Evolutionary conservation across 2,113 vertebrate species (phyloP).

Genomic region (Tricholaema leucomelas): DNA sequence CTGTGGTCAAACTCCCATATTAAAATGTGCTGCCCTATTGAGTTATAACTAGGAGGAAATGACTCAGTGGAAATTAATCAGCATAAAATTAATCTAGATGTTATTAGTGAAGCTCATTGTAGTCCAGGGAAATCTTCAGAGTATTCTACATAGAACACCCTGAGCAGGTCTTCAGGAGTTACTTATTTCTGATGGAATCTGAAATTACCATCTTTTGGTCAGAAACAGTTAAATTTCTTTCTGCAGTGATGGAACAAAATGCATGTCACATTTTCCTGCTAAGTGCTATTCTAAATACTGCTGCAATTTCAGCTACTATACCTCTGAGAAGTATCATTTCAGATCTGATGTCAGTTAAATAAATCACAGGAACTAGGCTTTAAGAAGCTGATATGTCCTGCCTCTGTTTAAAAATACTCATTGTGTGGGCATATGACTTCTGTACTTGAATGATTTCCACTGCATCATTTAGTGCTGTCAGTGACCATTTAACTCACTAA

Average conservation of each 20-base stretch:
- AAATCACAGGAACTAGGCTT: neutral
- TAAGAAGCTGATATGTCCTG: neutral
- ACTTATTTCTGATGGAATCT: constrained; percentile 13
- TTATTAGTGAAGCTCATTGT: constrained; percentile 16
- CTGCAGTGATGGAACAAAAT: neutral
- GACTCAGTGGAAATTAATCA: constrained; percentile 23
- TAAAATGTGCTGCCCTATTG: neutral
- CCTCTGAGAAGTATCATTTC: neutral
- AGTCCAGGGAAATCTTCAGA: neutral
- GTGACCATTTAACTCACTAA: constrained; percentile 41
- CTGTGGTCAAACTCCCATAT: neutral
- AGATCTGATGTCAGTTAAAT: constrained; percentile 13
- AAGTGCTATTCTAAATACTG: neutral
- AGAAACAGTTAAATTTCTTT: neutral
- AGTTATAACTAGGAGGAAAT: neutral
- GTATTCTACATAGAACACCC: neutral
- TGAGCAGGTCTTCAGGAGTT: neutral
- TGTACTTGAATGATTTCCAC: constrained; percentile 10
- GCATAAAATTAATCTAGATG: constrained; percentile 10
- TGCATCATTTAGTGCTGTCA: constrained; percentile 57
- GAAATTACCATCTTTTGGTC: neutral
- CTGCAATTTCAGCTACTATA: neutral
- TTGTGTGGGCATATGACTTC: neutral
- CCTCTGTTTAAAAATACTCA: constrained; percentile 16
- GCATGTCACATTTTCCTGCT: neutral